Base-by-base conservation (phyloP, 2,888 invertebrate genomes). In the Salticus scenicus region DNA sequence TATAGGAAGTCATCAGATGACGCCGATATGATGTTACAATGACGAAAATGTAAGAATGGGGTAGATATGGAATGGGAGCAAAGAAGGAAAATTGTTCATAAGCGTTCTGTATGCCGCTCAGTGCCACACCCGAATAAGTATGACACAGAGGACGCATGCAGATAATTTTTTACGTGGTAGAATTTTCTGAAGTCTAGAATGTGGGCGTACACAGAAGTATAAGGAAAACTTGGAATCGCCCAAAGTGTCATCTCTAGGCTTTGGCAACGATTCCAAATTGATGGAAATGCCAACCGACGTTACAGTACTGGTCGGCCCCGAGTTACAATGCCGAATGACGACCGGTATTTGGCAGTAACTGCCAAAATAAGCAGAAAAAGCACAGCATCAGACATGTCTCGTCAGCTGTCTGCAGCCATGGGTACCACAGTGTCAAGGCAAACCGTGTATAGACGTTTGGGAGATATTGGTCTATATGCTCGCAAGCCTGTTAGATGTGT, bases 261-360 rank as follows among this genome's bases (percentile, higher is more conserved):
- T 24, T 73, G 72, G 57, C 37, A 37, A 41, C 27, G 66, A 28
- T 75, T 75, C 30, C 41, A 64, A 41, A 14, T 37, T 27, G 37
- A 75, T 41, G 64, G 75, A 17, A 64, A 51, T 57, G 72, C 31
- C 12, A 73, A 20, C n/a, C 51, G 51, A 75, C 66, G 37, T 42
- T 75, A 41, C 66, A 75, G 64, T 4, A 75, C 37, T 64, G 64
- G 41, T 75, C 57, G 64, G n/a, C 63, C 20, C 27, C 41, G 33
- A 42, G 64, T 64, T 20, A 75, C 64, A 64, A 64, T 66, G 27
- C 41, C 75, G 41, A 37, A 64, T 66, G 75, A 75, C 0, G 75
- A 75, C 75, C 20, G 64, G 12, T 37, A 74, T 74, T 74, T 63
- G 63, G 74, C 57, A 74, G 37, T 74, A 20, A 70, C 70, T 70